Evolutionary conservation across 2,888 invertebrate genomes (phyloP).

Genomic region (Branchellion lobata): DNA sequence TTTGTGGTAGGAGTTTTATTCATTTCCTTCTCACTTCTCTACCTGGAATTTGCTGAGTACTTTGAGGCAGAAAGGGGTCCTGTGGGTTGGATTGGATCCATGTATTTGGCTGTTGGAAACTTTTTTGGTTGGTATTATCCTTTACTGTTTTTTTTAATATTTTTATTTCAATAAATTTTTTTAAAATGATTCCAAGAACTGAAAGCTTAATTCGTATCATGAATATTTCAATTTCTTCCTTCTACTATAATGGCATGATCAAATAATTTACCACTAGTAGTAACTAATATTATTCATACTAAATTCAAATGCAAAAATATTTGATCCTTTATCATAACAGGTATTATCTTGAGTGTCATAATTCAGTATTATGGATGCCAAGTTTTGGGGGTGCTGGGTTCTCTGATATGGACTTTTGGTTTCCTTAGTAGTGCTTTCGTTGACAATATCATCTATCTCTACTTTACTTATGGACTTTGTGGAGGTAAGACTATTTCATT

Average conservation of each 20-base stretch:
- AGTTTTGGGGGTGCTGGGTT: conserved; percentile 42
- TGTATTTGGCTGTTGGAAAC: conserved; percentile 45
- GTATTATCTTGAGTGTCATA: conserved; percentile 40
- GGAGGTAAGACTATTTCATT: conserved; percentile 48
- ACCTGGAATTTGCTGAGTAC: conserved; percentile 40
- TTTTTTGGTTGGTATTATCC: conserved; percentile 44
- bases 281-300: neutral
- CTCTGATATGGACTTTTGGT: conserved; percentile 42
- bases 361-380: conserved; percentile 46
- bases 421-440: conserved; percentile 40
- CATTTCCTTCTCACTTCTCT: conserved; percentile 46
- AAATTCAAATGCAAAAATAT: neutral
- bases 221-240: too few relatives aligned
- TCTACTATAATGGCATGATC: too few relatives aligned
- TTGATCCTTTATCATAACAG: conserved; percentile 33
- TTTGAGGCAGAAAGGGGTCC: conserved; percentile 36
- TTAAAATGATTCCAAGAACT: too few relatives aligned
- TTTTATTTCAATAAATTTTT: too few relatives aligned
- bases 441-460: conserved; percentile 29
- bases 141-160: too few relatives aligned
- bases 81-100: conserved; percentile 46
- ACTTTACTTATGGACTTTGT: conserved; percentile 46
- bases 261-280: too few relatives aligned
- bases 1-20: conserved; percentile 40
- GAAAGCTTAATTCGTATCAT: too few relatives aligned